Base-by-base conservation (phyloP, 2,797 vertebrate genomes). In the Huso huso region DNA sequence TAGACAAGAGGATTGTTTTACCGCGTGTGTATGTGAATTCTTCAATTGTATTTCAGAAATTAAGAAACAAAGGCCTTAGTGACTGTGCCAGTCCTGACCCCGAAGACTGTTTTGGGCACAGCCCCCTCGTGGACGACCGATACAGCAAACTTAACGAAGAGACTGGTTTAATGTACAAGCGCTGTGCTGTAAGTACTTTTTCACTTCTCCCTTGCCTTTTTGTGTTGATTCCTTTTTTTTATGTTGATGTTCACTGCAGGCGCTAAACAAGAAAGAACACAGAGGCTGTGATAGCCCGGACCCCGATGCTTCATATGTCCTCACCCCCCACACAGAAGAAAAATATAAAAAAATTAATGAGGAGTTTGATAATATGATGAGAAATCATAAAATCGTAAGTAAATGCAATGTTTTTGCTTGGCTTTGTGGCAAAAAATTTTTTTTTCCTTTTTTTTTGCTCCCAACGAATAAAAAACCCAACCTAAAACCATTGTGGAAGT, bases 301-400 rank as follows among this genome's bases (percentile, higher is more conserved):
- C 86, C 96, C 96, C 72, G 97, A 99, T 79, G 92, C 93, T 89
- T 96, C 97, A 88, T 99, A 95, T 94, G 95, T 98, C 91, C 96
- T 99, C 91, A 99, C 97, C 84, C 97, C 97, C 87, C 96, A 99
- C 89, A 99, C 97, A 85, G 96, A 99, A 93, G 97, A 99, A 93
- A 99, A 99, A 88, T 99, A 99, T 95, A 98, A 99, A 96, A 98
- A 99, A 98, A 99, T 99, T 92, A 99, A 99, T 93, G 97, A 99
- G 92, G 97, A 99, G 84, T 99, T 99, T 97, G 97, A 99, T 97
- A 99, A 99, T 96, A 99, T 99, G 97, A 99, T 99, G 97, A 89
- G 96, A 95, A 99, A 95, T 96, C 97, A 99, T 96, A 99, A 99
- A 94, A 96, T 99, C 93, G 94, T 97, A 96, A 92, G 90, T 90